These are phyloP conservation scores for Zoanthus gigantus DNA, from an alignment of 92 coral and sea anemone species.

Conservation along the genomic window DNA sequence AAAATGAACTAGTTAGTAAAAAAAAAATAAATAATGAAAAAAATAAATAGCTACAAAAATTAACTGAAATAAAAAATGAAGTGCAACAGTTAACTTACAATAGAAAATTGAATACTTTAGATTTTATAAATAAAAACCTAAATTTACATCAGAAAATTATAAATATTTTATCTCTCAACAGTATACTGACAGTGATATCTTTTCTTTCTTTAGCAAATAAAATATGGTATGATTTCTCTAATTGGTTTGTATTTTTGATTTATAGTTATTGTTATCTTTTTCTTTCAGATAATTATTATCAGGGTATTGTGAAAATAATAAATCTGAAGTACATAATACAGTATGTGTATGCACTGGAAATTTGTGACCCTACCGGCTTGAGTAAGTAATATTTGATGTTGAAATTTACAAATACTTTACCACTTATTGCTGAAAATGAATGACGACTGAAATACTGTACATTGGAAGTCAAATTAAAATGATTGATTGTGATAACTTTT, in stretches of 20 bases:
- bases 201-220: not conserved
- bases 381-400: not conserved
- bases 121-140: not conserved
- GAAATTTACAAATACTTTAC: constrained; percentile 9
- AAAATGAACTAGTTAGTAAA: too few species aligned
- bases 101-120: too few species aligned
- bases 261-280: not conserved
- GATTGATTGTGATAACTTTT: not conserved
- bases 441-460: constrained; percentile 3
- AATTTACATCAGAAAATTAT: not conserved
- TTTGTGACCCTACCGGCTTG: not conserved
- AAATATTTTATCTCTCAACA: constrained; percentile 8
- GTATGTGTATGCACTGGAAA: not conserved
- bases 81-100: too few species aligned
- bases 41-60: too few species aligned
- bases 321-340: not conserved
- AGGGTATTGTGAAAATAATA: not conserved
- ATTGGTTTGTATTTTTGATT: constrained; percentile 14
- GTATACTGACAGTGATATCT: not conserved
- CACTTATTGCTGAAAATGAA: constrained; percentile 4
- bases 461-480: constrained; percentile 1
- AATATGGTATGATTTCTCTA: constrained; percentile 2
- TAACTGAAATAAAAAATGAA: too few species aligned
- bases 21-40: too few species aligned
- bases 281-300: constrained; percentile 3